Conservation (phyloP, 2,113 vertebrate genomes). For the Dicrurus megarhynchus region DNA sequence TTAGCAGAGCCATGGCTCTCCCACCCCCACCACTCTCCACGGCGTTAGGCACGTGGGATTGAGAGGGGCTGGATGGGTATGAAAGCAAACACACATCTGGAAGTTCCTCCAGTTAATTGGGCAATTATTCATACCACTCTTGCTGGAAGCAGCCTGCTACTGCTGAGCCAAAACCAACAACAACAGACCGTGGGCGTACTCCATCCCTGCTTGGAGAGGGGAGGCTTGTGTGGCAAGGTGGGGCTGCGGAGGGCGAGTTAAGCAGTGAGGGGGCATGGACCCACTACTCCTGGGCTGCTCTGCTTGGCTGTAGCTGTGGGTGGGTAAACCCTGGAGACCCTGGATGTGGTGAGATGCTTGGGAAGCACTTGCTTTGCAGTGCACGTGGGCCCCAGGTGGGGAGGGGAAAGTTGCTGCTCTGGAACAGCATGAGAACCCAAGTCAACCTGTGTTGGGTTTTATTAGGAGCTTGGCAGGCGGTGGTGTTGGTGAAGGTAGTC, state of each 20-base stretch:
- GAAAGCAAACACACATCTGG: slow-evolving; percentile 70
- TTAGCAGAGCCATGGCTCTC: not conserved
- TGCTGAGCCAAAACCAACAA: slow-evolving; percentile 62
- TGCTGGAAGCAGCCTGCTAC: slow-evolving; percentile 61
- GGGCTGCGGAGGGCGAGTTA: not conserved
- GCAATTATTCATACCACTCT: slow-evolving; percentile 70
- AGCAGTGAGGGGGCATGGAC: not conserved
- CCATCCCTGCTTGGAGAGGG: not conserved
- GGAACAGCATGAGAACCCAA: not conserved
- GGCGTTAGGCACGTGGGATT: slow-evolving; percentile 6
- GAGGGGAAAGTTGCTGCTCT: not conserved
- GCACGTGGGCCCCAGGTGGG: not conserved
- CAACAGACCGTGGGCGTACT: slow-evolving; percentile 1
- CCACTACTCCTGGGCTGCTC: not conserved
- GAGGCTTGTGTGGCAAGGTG: not conserved
- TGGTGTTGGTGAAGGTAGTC: slow-evolving; percentile 40
- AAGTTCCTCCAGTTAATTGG: slow-evolving; percentile 71
- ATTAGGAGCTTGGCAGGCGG: slow-evolving; percentile 44
- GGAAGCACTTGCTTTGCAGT: not conserved
- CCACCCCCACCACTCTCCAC: not conserved
- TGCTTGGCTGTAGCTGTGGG: not conserved
- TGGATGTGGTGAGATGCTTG: not conserved
- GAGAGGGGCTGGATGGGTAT: slow-evolving; percentile 50
- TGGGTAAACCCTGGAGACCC: not conserved
- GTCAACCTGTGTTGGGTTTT: slow-evolving; percentile 31